Percentiles rank a stretch among this genome's conserved stretches.
Conservation (phyloP, 1,140 invertebrate species). For the Reticulitermes speratus region DNA sequence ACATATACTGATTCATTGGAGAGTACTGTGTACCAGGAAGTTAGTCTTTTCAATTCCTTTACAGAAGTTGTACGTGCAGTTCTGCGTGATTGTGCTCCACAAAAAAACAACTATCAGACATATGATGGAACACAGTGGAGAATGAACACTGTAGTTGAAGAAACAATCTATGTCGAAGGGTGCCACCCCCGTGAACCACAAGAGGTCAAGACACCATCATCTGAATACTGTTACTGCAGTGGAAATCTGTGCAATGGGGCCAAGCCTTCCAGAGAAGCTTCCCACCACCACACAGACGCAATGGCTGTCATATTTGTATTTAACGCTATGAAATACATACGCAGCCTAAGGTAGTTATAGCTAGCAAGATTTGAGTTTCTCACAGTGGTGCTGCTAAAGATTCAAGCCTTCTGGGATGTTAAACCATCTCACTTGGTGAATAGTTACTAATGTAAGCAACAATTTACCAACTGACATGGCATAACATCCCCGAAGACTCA, state of each 20-base stretch:
- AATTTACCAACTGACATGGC: too few relatives aligned
- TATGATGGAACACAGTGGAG: conserved; percentile 60
- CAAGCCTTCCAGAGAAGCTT: not conserved
- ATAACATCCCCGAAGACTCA: too few relatives aligned
- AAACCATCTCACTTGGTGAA: not conserved
- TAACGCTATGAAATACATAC: conserved; percentile 57
- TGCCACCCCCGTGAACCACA: conserved; percentile 63
- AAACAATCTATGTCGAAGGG: conserved; percentile 62
- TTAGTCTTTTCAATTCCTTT: conserved; percentile 39
- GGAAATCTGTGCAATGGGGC: conserved; percentile 63
- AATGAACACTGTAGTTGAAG: conserved; percentile 57
- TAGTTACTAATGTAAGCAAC: not conserved
- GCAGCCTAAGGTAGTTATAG: conserved; percentile 50
- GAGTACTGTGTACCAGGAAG: too few relatives aligned
- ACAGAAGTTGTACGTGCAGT: conserved; percentile 61
- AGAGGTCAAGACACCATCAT: conserved; percentile 50
- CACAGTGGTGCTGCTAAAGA: too few relatives aligned
- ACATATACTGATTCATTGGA: too few relatives aligned
- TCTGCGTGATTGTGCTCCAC: conserved; percentile 68
- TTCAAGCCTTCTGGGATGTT: too few relatives aligned
- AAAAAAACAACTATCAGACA: conserved; percentile 60
- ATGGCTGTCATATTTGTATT: conserved; percentile 57
- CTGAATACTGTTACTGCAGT: conserved; percentile 66
- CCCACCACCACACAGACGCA: conserved; percentile 50
- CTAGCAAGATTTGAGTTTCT: not conserved